Evolutionary conservation across 1,140 invertebrate species (phyloP).

Genomic region (Zaprionus camerounensis): DNA sequence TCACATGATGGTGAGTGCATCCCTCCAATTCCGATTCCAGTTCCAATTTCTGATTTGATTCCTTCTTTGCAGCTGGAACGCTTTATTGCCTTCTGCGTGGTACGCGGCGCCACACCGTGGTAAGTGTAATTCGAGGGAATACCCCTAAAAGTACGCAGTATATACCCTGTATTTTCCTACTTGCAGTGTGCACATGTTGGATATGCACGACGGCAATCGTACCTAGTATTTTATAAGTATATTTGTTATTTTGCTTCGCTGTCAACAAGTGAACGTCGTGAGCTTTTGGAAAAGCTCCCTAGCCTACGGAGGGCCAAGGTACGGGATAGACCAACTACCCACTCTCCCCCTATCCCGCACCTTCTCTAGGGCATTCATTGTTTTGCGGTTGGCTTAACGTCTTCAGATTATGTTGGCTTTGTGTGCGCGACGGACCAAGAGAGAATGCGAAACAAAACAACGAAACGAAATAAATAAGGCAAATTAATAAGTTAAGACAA

Average conservation of each 20-base stretch:
- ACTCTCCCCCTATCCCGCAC: background rate
- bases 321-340: background rate
- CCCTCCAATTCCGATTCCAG: background rate
- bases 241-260: background rate
- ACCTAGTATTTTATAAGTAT: background rate
- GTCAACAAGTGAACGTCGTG: background rate
- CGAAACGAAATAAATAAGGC: background rate
- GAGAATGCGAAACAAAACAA: conserved; percentile 8
- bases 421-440: conserved; percentile 12
- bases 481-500: background rate
- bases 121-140: conserved; percentile 2
- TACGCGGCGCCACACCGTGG: conserved; percentile 13
- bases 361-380: background rate
- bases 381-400: conserved; percentile 4
- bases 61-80: conserved; percentile 23
- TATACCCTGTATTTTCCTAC: background rate
- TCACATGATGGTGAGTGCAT: conserved; percentile 31
- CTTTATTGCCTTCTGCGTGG: conserved; percentile 35
- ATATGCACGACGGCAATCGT: background rate
- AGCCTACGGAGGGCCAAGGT: background rate
- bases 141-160: background rate
- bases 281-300: conserved; percentile 6
- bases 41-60: background rate
- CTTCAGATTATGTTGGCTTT: conserved; percentile 28
- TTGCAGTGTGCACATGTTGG: background rate